Conservation (phyloP, 2,888 invertebrate genomes). For the Epistrophe grossulariae region DNA sequence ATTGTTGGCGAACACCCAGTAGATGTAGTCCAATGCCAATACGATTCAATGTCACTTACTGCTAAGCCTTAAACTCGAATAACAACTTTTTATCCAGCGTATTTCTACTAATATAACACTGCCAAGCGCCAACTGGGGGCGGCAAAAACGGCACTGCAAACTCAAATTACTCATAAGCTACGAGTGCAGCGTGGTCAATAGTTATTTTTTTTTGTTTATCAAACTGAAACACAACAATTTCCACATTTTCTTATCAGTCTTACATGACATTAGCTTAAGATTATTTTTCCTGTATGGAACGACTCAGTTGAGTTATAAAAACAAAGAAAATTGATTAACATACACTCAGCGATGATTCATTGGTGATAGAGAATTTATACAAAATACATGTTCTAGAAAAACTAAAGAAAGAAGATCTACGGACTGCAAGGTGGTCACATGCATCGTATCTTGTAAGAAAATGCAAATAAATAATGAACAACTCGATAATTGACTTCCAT, state of each 20-base stretch:
- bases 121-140: neutral
- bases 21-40: constrained; percentile 32
- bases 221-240: constrained; percentile 2
- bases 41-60: constrained; percentile 11
- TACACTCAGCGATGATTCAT: constrained; percentile 12
- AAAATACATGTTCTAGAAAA: constrained; percentile 5
- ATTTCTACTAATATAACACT: neutral
- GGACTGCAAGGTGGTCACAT: neutral
- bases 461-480: neutral
- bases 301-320: neutral
- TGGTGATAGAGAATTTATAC: neutral
- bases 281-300: neutral
- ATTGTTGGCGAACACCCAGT: constrained; percentile 19
- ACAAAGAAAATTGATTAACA: constrained; percentile 17
- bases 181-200: neutral
- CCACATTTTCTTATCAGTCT: constrained; percentile 11
- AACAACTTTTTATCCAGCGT: neutral
- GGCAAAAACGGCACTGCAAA: neutral
- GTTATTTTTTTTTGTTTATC: neutral
- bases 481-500: neutral
- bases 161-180: neutral
- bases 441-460: neutral
- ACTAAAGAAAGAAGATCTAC: neutral
- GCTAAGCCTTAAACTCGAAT: neutral
- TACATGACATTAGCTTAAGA: neutral